Conservation (phyloP, 2,888 invertebrate species). For the Leptopilina syphax region DNA sequence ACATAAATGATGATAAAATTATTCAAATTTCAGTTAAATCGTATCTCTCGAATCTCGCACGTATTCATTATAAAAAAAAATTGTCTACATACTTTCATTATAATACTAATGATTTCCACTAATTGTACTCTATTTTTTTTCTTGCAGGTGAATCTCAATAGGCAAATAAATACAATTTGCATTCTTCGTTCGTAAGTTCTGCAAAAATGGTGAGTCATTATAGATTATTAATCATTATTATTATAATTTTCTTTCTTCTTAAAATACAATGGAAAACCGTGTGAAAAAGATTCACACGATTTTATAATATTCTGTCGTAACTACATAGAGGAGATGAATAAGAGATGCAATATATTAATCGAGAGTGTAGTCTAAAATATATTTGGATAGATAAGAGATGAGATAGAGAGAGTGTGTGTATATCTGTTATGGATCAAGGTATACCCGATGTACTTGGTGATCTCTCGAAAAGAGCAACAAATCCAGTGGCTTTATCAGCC, state of each 20-base stretch:
- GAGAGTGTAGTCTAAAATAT: constrained; percentile 30
- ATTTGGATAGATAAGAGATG: constrained; percentile 27
- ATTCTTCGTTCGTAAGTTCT: neutral
- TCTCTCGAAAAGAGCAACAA: constrained; percentile 72
- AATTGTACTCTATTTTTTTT: neutral
- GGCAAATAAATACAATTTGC: neutral
- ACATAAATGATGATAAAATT: constrained; percentile 1
- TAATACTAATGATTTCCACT: no score
- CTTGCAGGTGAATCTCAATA: neutral
- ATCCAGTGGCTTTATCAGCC: constrained; percentile 73
- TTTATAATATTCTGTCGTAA: constrained; percentile 27
- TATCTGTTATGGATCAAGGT: constrained; percentile 26
- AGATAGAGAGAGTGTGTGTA: neutral
- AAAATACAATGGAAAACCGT: neutral
- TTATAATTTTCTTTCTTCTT: neutral
- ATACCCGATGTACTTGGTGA: constrained; percentile 42
- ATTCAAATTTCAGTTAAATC: constrained; percentile 1
- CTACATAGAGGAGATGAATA: neutral
- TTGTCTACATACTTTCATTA: no score
- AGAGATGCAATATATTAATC: constrained; percentile 21
- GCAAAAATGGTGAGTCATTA: constrained; percentile 19
- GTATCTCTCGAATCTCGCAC: neutral
- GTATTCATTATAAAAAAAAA: neutral
- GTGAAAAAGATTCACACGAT: constrained; percentile 29
- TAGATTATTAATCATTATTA: constrained; percentile 1